phyloP scores from a whole-genome alignment of 2,888 invertebrate species.

The Helobdella robusta region DNA sequence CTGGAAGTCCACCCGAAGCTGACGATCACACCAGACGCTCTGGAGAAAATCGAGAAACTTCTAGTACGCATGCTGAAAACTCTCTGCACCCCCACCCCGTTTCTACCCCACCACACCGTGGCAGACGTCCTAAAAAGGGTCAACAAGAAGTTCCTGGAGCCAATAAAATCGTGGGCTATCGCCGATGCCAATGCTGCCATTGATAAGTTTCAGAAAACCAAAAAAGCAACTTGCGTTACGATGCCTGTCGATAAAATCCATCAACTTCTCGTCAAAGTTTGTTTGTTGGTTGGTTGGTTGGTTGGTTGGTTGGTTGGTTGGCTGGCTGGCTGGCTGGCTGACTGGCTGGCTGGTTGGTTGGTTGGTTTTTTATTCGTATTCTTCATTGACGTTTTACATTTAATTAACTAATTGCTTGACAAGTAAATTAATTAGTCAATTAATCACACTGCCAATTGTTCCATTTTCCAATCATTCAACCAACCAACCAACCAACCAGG shows the following conservation, averaged over 20 bases:
- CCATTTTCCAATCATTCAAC: background rate
- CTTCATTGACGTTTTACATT: too few species aligned
- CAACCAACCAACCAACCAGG: slow-evolving; percentile 46
- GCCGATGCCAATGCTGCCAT: slow-evolving; percentile 76
- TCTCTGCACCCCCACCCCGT: slow-evolving; percentile 63
- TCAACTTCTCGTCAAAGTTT: slow-evolving; percentile 68
- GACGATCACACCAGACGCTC: slow-evolving; percentile 68
- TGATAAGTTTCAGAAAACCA: slow-evolving; percentile 57
- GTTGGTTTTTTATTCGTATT: too few species aligned
- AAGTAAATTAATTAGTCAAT: background rate
- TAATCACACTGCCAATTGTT: background rate
- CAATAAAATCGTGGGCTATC: slow-evolving; percentile 85
- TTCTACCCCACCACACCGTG: slow-evolving; percentile 49
- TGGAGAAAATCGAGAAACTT: slow-evolving; percentile 81
- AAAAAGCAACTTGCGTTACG: slow-evolving; percentile 58
- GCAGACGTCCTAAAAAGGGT: slow-evolving; percentile 83
- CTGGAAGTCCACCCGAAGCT: slow-evolving; percentile 55
- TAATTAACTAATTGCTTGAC: too few species aligned
- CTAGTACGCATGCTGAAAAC: slow-evolving; percentile 74
- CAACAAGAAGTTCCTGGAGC: slow-evolving; percentile 81
- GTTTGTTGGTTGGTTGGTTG: background rate
- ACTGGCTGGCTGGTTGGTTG: too few species aligned
- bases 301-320: too few species aligned
- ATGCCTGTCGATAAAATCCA: slow-evolving; percentile 83
- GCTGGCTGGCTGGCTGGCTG: too few species aligned